Conservation (phyloP, 2,888 invertebrate genomes). For the Phasia obesa region DNA sequence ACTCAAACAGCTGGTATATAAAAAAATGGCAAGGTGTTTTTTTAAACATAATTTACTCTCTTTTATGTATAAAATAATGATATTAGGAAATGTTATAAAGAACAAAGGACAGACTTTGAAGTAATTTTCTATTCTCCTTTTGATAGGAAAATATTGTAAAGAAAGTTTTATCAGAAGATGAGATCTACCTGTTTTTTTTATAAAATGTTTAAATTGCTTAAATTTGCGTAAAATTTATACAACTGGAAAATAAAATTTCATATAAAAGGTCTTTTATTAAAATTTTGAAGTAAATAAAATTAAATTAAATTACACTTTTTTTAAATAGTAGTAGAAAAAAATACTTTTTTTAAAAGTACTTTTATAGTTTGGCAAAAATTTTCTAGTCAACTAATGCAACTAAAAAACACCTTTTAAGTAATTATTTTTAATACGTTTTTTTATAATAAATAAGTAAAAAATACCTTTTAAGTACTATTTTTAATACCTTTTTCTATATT, state of each 20-base stretch:
- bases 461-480: too few relatives aligned
- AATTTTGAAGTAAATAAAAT: too few relatives aligned
- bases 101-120: background rate
- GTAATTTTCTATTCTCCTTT: background rate
- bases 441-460: too few relatives aligned
- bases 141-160: background rate
- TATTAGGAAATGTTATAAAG: background rate
- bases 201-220: background rate
- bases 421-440: too few relatives aligned
- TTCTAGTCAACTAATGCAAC: too few relatives aligned
- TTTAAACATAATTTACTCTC: conserved; percentile 13
- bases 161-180: background rate
- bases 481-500: too few relatives aligned
- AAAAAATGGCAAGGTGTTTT: conserved; percentile 2
- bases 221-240: background rate
- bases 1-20: background rate
- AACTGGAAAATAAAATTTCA: background rate
- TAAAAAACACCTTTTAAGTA: too few relatives aligned
- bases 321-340: too few relatives aligned
- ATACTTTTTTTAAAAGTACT: too few relatives aligned
- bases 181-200: background rate
- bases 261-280: too few relatives aligned
- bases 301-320: too few relatives aligned
- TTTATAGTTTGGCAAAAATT: too few relatives aligned
- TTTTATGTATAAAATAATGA: background rate